Evolutionary conservation across 2,113 vertebrate genomes (phyloP).

Genomic region (Megaleporinus macrocephalus): DNA sequence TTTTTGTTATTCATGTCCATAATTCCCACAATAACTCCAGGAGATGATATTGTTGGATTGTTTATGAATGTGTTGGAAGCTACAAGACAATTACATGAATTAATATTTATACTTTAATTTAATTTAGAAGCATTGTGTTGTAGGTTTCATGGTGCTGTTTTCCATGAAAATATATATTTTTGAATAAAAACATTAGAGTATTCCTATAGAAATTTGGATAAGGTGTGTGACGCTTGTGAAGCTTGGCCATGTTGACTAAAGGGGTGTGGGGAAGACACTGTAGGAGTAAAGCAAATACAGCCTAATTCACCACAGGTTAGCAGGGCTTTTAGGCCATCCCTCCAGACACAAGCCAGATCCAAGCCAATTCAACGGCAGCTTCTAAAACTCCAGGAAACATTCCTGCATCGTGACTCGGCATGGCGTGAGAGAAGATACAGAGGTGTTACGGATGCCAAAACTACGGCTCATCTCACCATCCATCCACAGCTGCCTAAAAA

Average conservation of each 20-base stretch:
- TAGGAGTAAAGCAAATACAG: background rate
- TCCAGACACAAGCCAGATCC: background rate
- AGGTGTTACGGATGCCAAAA: background rate
- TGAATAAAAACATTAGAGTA: background rate
- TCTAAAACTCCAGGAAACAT: background rate
- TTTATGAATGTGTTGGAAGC: too few relatives aligned
- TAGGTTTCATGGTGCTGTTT: too few relatives aligned
- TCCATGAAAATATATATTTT: too few relatives aligned
- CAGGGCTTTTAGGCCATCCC: background rate
- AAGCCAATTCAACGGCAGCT: background rate
- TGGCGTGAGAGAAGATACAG: background rate
- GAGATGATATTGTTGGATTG: too few relatives aligned
- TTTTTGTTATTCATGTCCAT: too few relatives aligned
- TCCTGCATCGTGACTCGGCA: background rate
- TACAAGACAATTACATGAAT: too few relatives aligned
- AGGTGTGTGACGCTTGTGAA: slow-evolving; percentile 29
- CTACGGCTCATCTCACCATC: background rate
- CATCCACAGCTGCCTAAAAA: background rate
- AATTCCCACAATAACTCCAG: too few relatives aligned
- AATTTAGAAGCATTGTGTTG: too few relatives aligned
- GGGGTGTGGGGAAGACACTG: slow-evolving; percentile 30
- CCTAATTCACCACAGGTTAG: slow-evolving; percentile 21
- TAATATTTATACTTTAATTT: too few relatives aligned
- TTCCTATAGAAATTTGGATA: background rate
- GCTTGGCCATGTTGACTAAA: slow-evolving; percentile 35